phyloP scores from a whole-genome alignment of 2,888 invertebrate genomes.

The Dioctria linearis region DNA sequence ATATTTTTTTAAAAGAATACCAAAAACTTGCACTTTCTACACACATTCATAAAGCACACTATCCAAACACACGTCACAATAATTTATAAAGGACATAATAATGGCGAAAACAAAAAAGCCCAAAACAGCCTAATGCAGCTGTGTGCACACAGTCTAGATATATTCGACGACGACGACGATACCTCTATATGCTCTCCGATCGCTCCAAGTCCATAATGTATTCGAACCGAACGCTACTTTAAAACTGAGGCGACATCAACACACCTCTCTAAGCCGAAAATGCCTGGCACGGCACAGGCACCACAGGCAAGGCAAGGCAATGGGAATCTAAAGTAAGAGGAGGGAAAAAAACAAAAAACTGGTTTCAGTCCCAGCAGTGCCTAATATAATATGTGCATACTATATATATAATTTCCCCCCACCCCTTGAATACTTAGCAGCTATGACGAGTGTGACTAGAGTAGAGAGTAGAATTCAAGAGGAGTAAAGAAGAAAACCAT shows the following conservation, averaged over 20 bases:
- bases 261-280: slow-evolving; percentile 55
- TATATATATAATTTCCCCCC: slow-evolving; percentile 36
- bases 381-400: too few relatives aligned
- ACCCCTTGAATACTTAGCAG: too few relatives aligned
- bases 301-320: not conserved
- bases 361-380: not conserved
- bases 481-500: not conserved
- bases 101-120: slow-evolving; percentile 13
- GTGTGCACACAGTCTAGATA: slow-evolving; percentile 33
- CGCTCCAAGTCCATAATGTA: slow-evolving; percentile 56
- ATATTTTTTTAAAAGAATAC: too few relatives aligned
- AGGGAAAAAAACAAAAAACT: slow-evolving; percentile 30
- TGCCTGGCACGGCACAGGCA: not conserved
- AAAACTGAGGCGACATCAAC: slow-evolving; percentile 68
- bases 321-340: slow-evolving; percentile 21
- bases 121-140: slow-evolving; percentile 35
- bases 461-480: not conserved
- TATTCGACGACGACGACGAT: slow-evolving; percentile 5
- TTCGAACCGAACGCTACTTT: slow-evolving; percentile 69
- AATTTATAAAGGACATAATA: not conserved
- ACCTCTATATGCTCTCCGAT: slow-evolving; percentile 32
- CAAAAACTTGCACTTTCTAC: slow-evolving; percentile 44
- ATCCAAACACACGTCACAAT: slow-evolving; percentile 24
- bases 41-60: slow-evolving; percentile 31
- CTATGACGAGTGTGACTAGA: too few relatives aligned